Evolutionary conservation across 1,140 invertebrate genomes (phyloP).

Genomic region (Drosophila pallidifrons): DNA sequence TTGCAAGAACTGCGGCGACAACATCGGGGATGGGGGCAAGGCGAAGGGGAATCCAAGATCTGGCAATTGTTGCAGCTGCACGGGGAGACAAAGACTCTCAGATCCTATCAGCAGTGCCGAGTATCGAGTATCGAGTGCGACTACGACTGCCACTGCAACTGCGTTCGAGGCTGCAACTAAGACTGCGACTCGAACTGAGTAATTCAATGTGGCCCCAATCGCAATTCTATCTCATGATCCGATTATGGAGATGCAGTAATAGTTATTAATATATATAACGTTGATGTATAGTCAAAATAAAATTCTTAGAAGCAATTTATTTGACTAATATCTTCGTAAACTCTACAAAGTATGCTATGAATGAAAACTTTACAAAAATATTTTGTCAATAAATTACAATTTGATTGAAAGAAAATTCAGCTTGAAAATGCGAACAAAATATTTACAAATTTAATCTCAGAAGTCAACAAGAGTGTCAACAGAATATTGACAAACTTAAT

Average conservation of each 20-base stretch:
- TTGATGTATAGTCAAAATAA: background rate
- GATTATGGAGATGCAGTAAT: background rate
- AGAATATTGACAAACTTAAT: too few species aligned
- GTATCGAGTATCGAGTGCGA: background rate
- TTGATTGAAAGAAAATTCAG: background rate
- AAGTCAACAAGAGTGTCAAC: too few species aligned
- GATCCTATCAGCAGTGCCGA: conserved; percentile 31
- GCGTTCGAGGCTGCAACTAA: too few species aligned
- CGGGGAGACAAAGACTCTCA: conserved; percentile 13
- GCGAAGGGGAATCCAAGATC: conserved; percentile 21
- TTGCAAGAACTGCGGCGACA: conserved; percentile 22
- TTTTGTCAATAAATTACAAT: too few species aligned
- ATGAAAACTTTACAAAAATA: background rate
- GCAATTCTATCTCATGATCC: background rate
- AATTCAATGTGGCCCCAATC: conserved; percentile 10
- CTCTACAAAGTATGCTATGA: conserved; percentile 43
- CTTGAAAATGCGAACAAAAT: too few species aligned
- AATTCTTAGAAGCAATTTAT: too few species aligned
- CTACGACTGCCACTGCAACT: too few species aligned
- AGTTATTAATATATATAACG: background rate
- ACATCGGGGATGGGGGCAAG: conserved; percentile 1
- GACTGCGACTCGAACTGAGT: background rate
- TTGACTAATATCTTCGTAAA: too few species aligned
- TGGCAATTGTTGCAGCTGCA: conserved; percentile 53
- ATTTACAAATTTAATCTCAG: too few species aligned